These are phyloP conservation scores for Clupea harengus DNA, from an alignment of 2,113 vertebrate genomes.

Conservation along the genomic window DNA sequence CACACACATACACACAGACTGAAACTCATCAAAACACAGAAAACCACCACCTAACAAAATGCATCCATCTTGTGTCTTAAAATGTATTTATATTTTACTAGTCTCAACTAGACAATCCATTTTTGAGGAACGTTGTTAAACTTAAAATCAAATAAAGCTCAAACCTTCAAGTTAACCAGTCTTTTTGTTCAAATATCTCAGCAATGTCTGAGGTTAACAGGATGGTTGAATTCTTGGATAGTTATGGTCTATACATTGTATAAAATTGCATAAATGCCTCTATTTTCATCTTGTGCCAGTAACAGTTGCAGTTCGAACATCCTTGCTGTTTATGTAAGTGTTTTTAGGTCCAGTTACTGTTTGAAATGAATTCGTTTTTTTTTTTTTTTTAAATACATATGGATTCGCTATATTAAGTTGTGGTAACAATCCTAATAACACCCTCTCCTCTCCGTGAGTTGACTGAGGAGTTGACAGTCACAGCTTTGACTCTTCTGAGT, in stretches of 20 bases:
- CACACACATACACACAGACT: slow-evolving; percentile 7
- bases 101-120: neutral
- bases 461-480: slow-evolving; percentile 6
- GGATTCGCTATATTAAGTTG: neutral
- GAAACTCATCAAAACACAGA: neutral
- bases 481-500: slow-evolving; percentile 13
- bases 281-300: neutral
- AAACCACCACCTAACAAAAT: neutral
- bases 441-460: neutral
- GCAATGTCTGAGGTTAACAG: neutral
- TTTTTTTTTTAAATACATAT: neutral
- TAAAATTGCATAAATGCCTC: neutral
- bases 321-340: neutral
- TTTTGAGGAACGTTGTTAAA: neutral
- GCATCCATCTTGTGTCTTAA: slow-evolving; percentile 33
- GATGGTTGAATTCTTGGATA: neutral
- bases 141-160: neutral
- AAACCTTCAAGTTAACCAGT: neutral
- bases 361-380: neutral
- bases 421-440: neutral
- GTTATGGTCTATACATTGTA: neutral
- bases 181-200: neutral
- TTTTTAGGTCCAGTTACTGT: neutral
- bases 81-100: neutral
- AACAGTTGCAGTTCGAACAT: neutral